Percentiles rank a stretch among this genome's conserved stretches.
Conservation (phyloP, 2,797 vertebrate genomes). For the Megaceryle alcyon region DNA sequence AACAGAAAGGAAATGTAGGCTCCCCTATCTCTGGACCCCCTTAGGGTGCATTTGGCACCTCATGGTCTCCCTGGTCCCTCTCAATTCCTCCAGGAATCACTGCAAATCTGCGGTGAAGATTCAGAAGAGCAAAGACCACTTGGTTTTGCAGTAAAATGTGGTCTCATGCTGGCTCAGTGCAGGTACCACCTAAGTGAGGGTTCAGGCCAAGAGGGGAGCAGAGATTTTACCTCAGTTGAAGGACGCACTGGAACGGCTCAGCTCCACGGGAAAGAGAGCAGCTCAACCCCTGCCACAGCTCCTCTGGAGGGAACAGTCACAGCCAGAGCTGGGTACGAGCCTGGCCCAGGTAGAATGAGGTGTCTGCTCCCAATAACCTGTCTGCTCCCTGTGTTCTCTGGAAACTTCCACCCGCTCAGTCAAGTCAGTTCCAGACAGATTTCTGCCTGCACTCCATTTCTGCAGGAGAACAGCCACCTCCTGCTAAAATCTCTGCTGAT, state of each 20-base stretch:
- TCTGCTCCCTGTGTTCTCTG: neutral
- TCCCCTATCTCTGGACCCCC: neutral
- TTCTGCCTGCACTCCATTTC: neutral
- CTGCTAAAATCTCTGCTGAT: neutral
- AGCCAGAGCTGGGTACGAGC: fast-evolving
- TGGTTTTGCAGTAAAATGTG: neutral
- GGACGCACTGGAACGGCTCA: neutral
- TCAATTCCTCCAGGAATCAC: neutral
- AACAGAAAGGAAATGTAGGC: neutral
- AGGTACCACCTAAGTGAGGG: neutral
- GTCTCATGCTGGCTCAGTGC: neutral
- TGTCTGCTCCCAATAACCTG: neutral
- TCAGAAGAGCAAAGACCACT: neutral
- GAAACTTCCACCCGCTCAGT: neutral
- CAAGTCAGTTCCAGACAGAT: neutral
- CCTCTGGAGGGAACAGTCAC: neutral
- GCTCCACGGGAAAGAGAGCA: neutral
- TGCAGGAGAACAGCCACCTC: neutral
- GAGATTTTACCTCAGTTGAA: neutral
- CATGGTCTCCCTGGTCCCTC: neutral
- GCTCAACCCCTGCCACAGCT: fast-evolving
- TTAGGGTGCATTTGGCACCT: neutral
- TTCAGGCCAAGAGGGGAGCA: neutral
- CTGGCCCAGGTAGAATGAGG: neutral
- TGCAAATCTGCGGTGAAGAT: neutral